Conservation (phyloP, 1,140 invertebrate genomes). For the Carcinoscorpius rotundicauda region DNA sequence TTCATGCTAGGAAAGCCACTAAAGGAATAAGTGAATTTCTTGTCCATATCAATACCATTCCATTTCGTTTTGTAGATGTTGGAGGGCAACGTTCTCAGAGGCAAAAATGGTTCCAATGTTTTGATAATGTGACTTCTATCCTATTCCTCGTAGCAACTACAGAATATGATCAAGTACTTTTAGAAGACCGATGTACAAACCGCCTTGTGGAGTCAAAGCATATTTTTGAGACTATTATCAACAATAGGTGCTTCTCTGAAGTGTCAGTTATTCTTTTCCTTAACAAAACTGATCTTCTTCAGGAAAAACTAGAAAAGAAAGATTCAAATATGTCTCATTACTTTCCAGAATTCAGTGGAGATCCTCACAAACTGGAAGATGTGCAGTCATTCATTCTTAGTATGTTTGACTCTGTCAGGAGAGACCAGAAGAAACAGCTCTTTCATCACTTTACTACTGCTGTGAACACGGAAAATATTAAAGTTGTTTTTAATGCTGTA, state of each 20-base stretch:
- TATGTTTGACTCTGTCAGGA: constrained; percentile 61
- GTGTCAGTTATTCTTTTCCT: constrained; percentile 95
- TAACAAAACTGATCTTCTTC: constrained; percentile 59
- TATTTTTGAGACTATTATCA: constrained; percentile 97
- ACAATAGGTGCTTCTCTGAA: constrained; percentile 80
- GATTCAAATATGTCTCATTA: constrained; percentile 36
- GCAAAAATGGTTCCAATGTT: constrained; percentile 97
- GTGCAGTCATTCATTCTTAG: constrained; percentile 71
- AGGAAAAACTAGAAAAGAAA: constrained; percentile 19
- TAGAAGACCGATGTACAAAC: constrained; percentile 90
- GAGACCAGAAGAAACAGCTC: constrained; percentile 49
- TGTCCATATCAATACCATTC: constrained; percentile 85
- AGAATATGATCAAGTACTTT: constrained; percentile 89
- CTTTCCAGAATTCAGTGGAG: constrained; percentile 74
- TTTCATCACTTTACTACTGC: constrained; percentile 98
- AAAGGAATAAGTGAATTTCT: constrained; percentile 93
- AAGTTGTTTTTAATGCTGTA: constrained; percentile 93
- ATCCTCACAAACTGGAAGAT: constrained; percentile 69
- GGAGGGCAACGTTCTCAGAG: constrained; percentile 93
- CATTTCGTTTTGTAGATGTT: constrained; percentile 93
- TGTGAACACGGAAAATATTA: constrained; percentile 95
- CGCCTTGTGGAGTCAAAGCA: constrained; percentile 85
- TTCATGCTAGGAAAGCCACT: constrained; percentile 89
- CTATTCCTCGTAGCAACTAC: constrained; percentile 92
- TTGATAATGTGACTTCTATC: constrained; percentile 90